A percentile compares a stretch with the other conserved stretches of the same genome.
Evolutionary conservation across 2,113 vertebrate species (phyloP).

Genomic region (Scatophagus argus): DNA sequence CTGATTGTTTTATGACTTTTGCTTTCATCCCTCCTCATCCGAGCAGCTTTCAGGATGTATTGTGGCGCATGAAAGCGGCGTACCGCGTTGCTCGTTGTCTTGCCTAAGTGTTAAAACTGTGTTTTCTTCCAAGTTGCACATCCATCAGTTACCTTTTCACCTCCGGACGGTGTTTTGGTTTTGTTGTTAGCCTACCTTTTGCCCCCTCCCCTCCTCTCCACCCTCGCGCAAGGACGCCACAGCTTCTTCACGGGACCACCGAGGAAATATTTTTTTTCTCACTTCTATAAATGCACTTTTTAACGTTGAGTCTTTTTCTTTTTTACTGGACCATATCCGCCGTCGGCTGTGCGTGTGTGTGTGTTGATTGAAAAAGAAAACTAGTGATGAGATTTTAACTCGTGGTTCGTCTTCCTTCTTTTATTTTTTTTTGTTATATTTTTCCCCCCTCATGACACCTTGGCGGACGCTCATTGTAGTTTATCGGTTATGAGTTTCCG

Average conservation of each 20-base stretch:
- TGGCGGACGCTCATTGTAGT: constrained; percentile 45
- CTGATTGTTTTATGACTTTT: constrained; percentile 63
- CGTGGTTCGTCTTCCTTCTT: constrained; percentile 37
- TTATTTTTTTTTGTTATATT: constrained; percentile 19
- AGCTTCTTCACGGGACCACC: constrained; percentile 55
- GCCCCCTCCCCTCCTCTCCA: no score
- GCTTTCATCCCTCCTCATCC: constrained; percentile 23
- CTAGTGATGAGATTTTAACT: constrained; percentile 73
- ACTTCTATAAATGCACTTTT: constrained; percentile 61
- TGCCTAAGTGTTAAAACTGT: constrained; percentile 38
- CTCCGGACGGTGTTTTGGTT: constrained; percentile 44
- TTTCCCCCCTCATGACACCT: constrained; percentile 64
- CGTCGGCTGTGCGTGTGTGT: constrained; percentile 14
- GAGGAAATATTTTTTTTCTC: constrained; percentile 66
- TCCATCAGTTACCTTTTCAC: constrained; percentile 47
- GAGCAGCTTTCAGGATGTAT: constrained; percentile 67
- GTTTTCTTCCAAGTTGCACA: constrained; percentile 6
- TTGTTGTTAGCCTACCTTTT: constrained; percentile 30
- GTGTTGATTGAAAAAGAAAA: constrained; percentile 43
- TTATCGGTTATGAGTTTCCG: constrained; percentile 10
- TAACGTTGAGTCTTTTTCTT: constrained; percentile 34
- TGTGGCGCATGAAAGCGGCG: constrained; percentile 30
- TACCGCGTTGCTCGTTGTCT: constrained; percentile 20
- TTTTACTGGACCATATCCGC: constrained; percentile 48
- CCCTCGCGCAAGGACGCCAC: constrained; percentile 45